Evolutionary conservation across 2,797 vertebrate genomes (phyloP).

Genomic region (Sternarchorhynchus goeldii): DNA sequence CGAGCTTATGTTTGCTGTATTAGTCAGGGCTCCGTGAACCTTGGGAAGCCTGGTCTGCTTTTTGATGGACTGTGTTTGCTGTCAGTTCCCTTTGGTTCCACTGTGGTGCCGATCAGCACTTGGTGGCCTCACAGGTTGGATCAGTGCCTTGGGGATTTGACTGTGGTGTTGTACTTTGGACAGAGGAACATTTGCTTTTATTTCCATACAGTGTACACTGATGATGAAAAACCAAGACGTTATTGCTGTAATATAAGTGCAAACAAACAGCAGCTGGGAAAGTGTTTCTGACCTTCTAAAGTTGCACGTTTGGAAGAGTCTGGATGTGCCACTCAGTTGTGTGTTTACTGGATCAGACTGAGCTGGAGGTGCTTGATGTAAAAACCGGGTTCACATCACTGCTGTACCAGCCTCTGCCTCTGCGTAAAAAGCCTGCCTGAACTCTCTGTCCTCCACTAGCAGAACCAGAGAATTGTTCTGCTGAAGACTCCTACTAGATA

Average conservation of each 20-base stretch:
- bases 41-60: neutral
- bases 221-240: neutral
- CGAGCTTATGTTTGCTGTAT: slow-evolving; percentile 53
- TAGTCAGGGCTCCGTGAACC: neutral
- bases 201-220: neutral
- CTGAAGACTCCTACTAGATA: no score
- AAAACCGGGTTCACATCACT: no score
- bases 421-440: no score
- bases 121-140: neutral
- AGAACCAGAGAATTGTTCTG: no score
- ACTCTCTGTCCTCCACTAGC: no score
- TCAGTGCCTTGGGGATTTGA: neutral
- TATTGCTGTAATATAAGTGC: no score
- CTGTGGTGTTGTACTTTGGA: neutral
- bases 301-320: no score
- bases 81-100: neutral
- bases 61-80: slow-evolving; percentile 12
- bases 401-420: no score
- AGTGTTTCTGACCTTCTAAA: no score
- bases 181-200: neutral
- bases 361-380: no score
- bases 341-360: no score
- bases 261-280: neutral
- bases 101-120: neutral
- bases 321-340: no score